Evolutionary conservation across 1,140 invertebrate species (phyloP).

Genomic region (Drosophila seguyi): DNA sequence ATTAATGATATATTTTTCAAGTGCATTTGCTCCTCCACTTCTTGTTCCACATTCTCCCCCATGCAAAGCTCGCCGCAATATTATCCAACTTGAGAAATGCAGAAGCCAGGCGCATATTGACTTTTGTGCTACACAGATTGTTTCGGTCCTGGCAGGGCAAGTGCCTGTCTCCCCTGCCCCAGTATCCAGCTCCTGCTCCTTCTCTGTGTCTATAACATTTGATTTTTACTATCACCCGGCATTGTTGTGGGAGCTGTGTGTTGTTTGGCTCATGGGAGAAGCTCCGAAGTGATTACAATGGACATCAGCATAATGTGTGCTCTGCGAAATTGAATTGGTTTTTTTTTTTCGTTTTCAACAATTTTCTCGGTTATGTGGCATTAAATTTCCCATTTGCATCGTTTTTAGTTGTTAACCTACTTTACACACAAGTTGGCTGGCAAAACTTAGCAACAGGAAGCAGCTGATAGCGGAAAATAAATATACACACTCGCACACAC

Average conservation of each 20-base stretch:
- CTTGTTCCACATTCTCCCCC: conserved; percentile 5
- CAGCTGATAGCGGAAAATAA: conserved; percentile 68
- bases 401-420: conserved; percentile 46
- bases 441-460: conserved; percentile 79
- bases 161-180: background rate
- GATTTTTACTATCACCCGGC: conserved; percentile 74
- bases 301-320: conserved; percentile 54
- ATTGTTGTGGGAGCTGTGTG: conserved; percentile 53
- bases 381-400: conserved; percentile 53
- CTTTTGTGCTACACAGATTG: conserved; percentile 46
- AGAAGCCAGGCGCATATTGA: conserved; percentile 42
- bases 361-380: conserved; percentile 45
- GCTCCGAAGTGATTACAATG: conserved; percentile 49
- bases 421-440: conserved; percentile 39
- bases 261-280: conserved; percentile 16
- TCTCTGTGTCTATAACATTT: conserved; percentile 64
- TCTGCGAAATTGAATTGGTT: conserved; percentile 63
- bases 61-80: conserved; percentile 38
- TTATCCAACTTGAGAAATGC: conserved; percentile 46
- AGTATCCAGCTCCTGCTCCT: background rate
- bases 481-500: conserved; percentile 28
- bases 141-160: conserved; percentile 25
- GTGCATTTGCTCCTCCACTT: conserved; percentile 7
- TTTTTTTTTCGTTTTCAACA: conserved; percentile 59
- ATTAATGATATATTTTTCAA: background rate